Evolutionary conservation across 2,797 vertebrate genomes (phyloP), one percentile per base, ranked within the genome.

Genomic region (Hippopotamyrus pictus): DNA sequence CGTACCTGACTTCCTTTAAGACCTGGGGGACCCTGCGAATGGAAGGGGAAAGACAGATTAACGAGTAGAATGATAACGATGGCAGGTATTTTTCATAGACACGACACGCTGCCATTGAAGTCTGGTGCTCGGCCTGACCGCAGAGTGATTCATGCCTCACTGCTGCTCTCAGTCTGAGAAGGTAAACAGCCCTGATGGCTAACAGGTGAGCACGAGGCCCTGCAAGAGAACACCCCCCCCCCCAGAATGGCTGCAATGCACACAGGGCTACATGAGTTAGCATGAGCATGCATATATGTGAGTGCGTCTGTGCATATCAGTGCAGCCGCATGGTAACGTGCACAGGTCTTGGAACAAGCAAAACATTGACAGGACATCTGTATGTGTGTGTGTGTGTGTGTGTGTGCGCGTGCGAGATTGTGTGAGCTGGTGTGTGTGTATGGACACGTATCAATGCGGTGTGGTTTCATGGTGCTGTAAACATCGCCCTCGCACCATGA

Each of bases 1-100:
- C 87, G 12, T 95, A 95, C 96, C 95, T 95, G 95, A 90, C 93
- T 96, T 91, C 96, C 96, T 90, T 96, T 96, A n/a, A n/a, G 91
- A 90, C 96, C 96, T 11, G 95, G 95, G 50, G 92, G 91, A 92
- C 96, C 96, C 96, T 97, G 89, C 22, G 57, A 89, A 88, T 59
- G 92, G 33, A 37, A 88, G 9, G 92, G 50, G 92, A 87, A 88
- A 69, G 90, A 19, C 82, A 41, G 90, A 89, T 90, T 14, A 86
- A 54, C 62, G 22, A 69, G 57, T 4, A 84, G 53, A 48, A 25
- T 53, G 19, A 46, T 19, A 29, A 4, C 14, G 7, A 53, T 37
- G 25, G 17, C 29, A 46, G 51, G 25, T n/a, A 59, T 25, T 73
- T 86, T 33, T 51, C 50, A 59, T 48, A 76, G 1, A 29, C 7